phyloP scores from a whole-genome alignment of 1,140 invertebrate species.

The Drosophila quadrilineata region DNA sequence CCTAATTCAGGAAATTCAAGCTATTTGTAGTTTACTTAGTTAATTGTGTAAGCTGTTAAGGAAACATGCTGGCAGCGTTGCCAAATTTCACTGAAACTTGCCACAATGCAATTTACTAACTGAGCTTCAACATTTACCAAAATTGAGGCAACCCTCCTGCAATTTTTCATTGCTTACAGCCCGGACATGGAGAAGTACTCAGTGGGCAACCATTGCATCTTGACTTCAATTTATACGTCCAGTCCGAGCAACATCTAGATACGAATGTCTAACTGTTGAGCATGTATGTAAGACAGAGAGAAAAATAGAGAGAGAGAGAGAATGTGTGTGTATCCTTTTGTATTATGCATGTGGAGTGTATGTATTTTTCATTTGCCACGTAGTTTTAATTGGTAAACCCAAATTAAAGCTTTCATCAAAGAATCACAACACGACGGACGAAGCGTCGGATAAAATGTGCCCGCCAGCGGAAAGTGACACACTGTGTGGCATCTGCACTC shows the following conservation, averaged over 20 bases:
- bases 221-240: conserved; percentile 38
- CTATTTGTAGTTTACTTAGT: conserved; percentile 32
- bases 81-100: conserved; percentile 47
- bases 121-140: conserved; percentile 44
- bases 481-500: neutral
- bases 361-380: conserved; percentile 78
- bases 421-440: conserved; percentile 62
- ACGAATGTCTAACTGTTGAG: neutral
- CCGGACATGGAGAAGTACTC: conserved; percentile 6
- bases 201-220: conserved; percentile 17
- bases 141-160: conserved; percentile 15
- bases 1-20: conserved; percentile 4
- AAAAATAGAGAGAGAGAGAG: too few species aligned
- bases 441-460: conserved; percentile 30
- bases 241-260: conserved; percentile 2
- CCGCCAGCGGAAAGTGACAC: conserved; percentile 18
- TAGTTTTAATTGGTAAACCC: conserved; percentile 78
- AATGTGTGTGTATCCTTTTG: conserved; percentile 9
- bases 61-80: conserved; percentile 50
- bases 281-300: too few species aligned
- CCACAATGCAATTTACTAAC: conserved; percentile 15
- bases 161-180: conserved; percentile 34
- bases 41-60: conserved; percentile 52
- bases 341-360: conserved; percentile 32
- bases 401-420: conserved; percentile 80